phyloP scores from a whole-genome alignment of 2,113 vertebrate genomes.

The Heloderma charlesbogerti region DNA sequence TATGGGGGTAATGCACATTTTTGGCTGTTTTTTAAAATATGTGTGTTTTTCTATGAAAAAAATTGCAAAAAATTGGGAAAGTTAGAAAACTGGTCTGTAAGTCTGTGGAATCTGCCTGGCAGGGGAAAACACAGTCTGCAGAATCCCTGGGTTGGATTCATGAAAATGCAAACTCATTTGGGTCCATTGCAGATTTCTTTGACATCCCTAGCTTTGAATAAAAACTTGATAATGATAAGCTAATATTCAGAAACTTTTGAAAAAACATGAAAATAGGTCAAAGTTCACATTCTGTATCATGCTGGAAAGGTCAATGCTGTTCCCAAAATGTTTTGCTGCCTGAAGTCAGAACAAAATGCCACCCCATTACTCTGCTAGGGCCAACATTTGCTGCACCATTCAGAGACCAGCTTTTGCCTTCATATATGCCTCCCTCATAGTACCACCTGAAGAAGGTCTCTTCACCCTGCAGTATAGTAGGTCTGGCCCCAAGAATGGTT shows the following conservation, averaged over 20 bases:
- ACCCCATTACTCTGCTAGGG: background rate
- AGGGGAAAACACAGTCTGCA: too few species aligned
- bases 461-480: background rate
- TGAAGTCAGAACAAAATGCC: background rate
- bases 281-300: background rate
- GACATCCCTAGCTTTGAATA: too few species aligned
- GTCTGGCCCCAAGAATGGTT: background rate
- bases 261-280: slow-evolving; percentile 31
- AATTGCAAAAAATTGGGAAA: too few species aligned
- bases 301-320: background rate
- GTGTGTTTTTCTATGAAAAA: too few species aligned
- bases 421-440: background rate
- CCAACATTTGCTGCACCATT: background rate
- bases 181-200: too few species aligned
- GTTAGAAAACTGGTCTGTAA: too few species aligned
- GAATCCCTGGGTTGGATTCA: too few species aligned
- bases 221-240: background rate
- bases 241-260: slow-evolving; percentile 34
- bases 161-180: too few species aligned
- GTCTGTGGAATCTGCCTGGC: too few species aligned
- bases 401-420: background rate
- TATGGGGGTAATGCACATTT: too few species aligned
- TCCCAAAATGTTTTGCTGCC: background rate
- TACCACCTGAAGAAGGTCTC: background rate
- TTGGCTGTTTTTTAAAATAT: too few species aligned